phyloP scores from a whole-genome alignment of 1,140 invertebrate genomes.

The Macrosteles quadrilineatus region DNA sequence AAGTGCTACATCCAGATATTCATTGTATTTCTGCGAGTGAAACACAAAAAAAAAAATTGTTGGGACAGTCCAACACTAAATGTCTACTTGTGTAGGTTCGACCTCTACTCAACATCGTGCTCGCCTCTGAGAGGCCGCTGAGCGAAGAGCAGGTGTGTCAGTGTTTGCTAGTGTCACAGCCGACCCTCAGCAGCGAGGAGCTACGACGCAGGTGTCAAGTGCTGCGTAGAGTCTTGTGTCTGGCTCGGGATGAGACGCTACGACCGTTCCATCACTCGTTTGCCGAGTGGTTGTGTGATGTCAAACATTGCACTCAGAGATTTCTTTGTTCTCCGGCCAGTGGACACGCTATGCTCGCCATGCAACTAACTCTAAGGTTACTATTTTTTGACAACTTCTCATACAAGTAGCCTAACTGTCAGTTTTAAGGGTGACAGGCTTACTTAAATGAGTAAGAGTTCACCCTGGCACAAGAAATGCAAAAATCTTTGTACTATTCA shows the following conservation, averaged over 20 bases:
- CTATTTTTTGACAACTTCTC: too few relatives aligned
- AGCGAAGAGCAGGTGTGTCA: constrained; percentile 77
- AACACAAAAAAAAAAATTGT: too few relatives aligned
- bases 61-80: too few relatives aligned
- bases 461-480: too few relatives aligned
- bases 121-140: constrained; percentile 83
- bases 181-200: constrained; percentile 77
- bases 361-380: constrained; percentile 70
- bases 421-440: too few relatives aligned
- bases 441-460: too few relatives aligned
- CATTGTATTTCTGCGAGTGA: too few relatives aligned
- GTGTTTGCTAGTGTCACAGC: constrained; percentile 80
- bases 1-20: too few relatives aligned
- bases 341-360: constrained; percentile 86
- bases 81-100: constrained; percentile 61
- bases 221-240: constrained; percentile 69
- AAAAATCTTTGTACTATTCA: too few relatives aligned
- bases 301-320: constrained; percentile 94
- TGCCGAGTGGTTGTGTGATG: constrained; percentile 91
- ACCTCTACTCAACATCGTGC: constrained; percentile 81
- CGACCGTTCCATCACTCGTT: constrained; percentile 90
- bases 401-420: too few relatives aligned
- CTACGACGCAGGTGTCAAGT: constrained; percentile 80
- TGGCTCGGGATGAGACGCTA: constrained; percentile 57
- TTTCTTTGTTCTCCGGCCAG: constrained; percentile 85